Evolutionary conservation across 1,140 invertebrate genomes (phyloP).

Genomic region (Drosophila burlai): DNA sequence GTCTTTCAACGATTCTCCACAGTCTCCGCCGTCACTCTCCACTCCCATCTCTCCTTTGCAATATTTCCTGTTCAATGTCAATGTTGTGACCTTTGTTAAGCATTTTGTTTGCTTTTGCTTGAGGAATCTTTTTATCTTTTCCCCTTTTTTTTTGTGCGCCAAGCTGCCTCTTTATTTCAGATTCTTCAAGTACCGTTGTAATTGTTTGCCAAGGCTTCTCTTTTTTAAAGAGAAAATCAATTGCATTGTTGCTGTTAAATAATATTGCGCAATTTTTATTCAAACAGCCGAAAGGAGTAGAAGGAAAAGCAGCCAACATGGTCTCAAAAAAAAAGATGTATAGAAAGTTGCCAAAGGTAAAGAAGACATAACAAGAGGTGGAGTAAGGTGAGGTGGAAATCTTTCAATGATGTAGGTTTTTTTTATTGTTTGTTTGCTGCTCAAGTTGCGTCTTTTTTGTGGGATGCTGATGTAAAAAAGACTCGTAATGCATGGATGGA

Average conservation of each 20-base stretch:
- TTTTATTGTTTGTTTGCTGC: conserved; percentile 5
- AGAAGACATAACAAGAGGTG: conserved; percentile 11
- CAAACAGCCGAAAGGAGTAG: conserved; percentile 52
- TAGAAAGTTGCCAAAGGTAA: conserved; percentile 40
- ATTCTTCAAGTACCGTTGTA: conserved; percentile 77
- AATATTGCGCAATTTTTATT: conserved; percentile 82
- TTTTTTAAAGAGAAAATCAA: conserved; percentile 64
- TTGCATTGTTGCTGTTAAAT: conserved; percentile 77
- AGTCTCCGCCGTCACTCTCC: not conserved
- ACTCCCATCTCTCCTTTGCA: not conserved
- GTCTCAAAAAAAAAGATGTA: conserved; percentile 9
- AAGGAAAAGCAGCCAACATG: not conserved
- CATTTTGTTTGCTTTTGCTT: conserved; percentile 69
- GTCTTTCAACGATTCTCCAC: conserved; percentile 27
- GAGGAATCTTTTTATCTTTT: conserved; percentile 54
- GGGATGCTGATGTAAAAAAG: conserved; percentile 26
- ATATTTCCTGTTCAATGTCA: conserved; percentile 72
- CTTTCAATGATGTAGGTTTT: conserved; percentile 39
- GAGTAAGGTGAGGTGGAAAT: conserved; percentile 14
- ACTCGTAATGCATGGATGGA: conserved; percentile 14
- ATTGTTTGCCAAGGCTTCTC: conserved; percentile 64
- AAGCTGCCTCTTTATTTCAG: conserved; percentile 14
- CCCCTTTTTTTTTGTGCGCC: not conserved
- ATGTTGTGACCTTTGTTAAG: conserved; percentile 82
- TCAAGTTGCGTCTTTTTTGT: conserved; percentile 22